Conservation (phyloP, 2,797 vertebrate genomes). For the Paguma larvata region DNA sequence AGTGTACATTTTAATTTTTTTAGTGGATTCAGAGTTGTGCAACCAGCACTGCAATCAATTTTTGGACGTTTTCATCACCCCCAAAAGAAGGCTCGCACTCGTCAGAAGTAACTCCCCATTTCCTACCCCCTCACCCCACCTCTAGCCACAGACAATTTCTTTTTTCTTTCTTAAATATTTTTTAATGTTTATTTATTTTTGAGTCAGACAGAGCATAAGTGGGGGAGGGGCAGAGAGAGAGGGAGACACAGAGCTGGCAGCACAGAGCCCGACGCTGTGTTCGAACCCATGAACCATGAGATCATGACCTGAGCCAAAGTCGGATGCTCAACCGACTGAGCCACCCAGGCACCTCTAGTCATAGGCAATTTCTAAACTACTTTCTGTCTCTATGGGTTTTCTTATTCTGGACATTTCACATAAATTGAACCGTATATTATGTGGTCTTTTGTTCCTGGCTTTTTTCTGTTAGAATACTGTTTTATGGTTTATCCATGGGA, state of each 20-base stretch:
- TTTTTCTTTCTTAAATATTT: no score
- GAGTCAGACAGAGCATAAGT: no score
- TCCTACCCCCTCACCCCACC: background rate
- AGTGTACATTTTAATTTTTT: background rate
- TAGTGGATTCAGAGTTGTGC: background rate
- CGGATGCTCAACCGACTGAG: no score
- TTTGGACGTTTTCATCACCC: background rate
- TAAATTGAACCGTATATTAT: background rate
- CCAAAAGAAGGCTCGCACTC: background rate
- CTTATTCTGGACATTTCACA: background rate
- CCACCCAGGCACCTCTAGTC: no score
- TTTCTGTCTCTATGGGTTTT: background rate
- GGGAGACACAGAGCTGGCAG: no score
- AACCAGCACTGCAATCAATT: background rate
- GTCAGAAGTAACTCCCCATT: background rate
- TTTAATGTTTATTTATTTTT: no score
- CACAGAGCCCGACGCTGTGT: no score
- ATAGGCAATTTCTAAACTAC: background rate
- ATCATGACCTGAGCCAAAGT: no score
- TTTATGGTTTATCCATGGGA: background rate
- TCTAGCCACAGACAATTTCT: background rate
- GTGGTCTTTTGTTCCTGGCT: background rate
- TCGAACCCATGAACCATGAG: no score
- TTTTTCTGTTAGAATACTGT: background rate
- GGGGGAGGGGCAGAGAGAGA: no score